These are phyloP conservation scores for Tiliacea citrago DNA, from an alignment of 2,888 invertebrate species.

Conservation along the genomic window DNA sequence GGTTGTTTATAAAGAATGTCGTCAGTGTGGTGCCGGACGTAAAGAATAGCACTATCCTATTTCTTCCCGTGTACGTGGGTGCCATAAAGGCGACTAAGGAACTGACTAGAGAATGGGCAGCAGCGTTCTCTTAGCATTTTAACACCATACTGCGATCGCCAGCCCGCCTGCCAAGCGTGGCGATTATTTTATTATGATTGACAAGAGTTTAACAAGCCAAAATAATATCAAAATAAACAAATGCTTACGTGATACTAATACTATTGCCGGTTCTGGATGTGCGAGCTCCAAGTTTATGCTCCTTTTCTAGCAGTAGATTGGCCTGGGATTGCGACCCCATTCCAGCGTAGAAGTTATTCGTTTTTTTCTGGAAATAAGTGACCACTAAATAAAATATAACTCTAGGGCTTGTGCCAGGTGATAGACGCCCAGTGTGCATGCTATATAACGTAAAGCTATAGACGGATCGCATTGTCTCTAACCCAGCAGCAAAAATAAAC, in stretches of 20 bases:
- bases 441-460: neutral
- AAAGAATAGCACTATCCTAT: too few relatives aligned
- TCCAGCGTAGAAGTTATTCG: slow-evolving; percentile 11
- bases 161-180: too few relatives aligned
- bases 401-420: neutral
- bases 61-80: too few relatives aligned
- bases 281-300: neutral
- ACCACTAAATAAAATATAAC: neutral
- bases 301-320: neutral
- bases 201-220: neutral
- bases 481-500: too few relatives aligned
- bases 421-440: neutral
- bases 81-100: too few relatives aligned
- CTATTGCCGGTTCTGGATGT: neutral
- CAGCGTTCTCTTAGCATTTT: too few relatives aligned
- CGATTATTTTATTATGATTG: neutral
- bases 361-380: slow-evolving; percentile 5
- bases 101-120: too few relatives aligned
- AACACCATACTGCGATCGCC: too few relatives aligned
- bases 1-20: neutral
- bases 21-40: too few relatives aligned
- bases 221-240: neutral
- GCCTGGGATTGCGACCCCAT: neutral
- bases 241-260: slow-evolving; percentile 10
- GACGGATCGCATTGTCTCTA: neutral